Percentiles rank a stretch among this genome's conserved stretches.
These are phyloP conservation scores for Phenganax subtilis DNA, from an alignment of 92 coral and sea anemone species.

Conservation along the genomic window DNA sequence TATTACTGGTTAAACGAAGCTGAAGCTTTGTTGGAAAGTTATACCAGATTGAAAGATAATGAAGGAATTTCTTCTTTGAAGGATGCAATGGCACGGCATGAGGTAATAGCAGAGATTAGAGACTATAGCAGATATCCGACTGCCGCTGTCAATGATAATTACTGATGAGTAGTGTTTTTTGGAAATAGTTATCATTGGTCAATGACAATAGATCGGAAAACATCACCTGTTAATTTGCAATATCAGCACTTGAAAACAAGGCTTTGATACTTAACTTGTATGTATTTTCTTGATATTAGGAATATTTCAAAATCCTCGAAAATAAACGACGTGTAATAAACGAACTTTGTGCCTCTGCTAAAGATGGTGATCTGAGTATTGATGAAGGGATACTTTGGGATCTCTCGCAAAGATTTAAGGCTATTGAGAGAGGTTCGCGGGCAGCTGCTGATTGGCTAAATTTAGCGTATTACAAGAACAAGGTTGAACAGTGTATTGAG, in stretches of 20 bases:
- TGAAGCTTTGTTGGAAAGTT: conserved; percentile 74
- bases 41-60: conserved; percentile 60
- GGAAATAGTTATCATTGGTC: no score
- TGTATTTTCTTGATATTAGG: conserved; percentile 40
- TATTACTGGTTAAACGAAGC: conserved; percentile 93
- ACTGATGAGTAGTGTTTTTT: no score
- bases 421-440: conserved; percentile 61
- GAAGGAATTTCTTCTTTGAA: conserved; percentile 62
- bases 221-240: no score
- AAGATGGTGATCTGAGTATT: conserved; percentile 65
- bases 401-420: conserved; percentile 62
- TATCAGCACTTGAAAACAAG: no score
- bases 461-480: conserved; percentile 58
- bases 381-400: conserved; percentile 69
- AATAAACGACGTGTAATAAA: conserved; percentile 52
- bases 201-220: no score
- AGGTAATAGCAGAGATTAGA: conserved; percentile 44
- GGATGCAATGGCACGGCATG: conserved; percentile 70
- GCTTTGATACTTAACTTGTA: not conserved
- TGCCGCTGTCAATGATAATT: no score
- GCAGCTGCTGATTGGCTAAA: conserved; percentile 59
- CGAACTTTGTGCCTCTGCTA: conserved; percentile 53
- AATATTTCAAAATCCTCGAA: conserved; percentile 70
- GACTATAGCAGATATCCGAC: no score
- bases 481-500: conserved; percentile 51